Conservation (phyloP, 2,113 vertebrate genomes). For the Petrocephalus zakoni region DNA sequence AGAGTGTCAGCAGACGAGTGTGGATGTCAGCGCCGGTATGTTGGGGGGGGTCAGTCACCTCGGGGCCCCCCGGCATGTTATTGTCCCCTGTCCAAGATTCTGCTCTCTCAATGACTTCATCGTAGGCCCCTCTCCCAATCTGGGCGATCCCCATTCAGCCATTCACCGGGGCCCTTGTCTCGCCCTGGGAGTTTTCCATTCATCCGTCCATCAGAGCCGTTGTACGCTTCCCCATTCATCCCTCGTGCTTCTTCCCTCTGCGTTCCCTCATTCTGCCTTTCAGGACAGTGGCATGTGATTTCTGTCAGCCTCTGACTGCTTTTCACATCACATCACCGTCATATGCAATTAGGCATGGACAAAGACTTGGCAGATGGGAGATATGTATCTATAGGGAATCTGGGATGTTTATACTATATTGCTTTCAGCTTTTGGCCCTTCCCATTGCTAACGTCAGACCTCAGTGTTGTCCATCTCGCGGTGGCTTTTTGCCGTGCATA, state of each 20-base stretch:
- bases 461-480: neutral
- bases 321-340: neutral
- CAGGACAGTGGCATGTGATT: slow-evolving; percentile 10
- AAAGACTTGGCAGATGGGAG: neutral
- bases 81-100: neutral
- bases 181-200: slow-evolving; percentile 6
- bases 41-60: neutral
- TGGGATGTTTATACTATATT: neutral
- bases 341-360: neutral
- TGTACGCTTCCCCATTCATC: slow-evolving; percentile 6
- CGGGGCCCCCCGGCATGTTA: neutral
- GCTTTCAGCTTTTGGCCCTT: neutral
- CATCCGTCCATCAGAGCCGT: slow-evolving; percentile 10
- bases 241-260: neutral
- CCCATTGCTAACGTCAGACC: neutral
- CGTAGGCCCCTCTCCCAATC: neutral
- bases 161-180: neutral
- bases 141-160: slow-evolving; percentile 9
- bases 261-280: neutral
- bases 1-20: neutral
- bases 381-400: slow-evolving; percentile 1
- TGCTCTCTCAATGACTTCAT: slow-evolving; percentile 4
- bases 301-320: neutral
- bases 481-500: neutral
- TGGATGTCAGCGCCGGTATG: neutral